Evolutionary conservation across 2,888 invertebrate genomes (phyloP), one percentile per base, ranked within the genome.

Genomic region (Catotricha subobsoleta): DNA sequence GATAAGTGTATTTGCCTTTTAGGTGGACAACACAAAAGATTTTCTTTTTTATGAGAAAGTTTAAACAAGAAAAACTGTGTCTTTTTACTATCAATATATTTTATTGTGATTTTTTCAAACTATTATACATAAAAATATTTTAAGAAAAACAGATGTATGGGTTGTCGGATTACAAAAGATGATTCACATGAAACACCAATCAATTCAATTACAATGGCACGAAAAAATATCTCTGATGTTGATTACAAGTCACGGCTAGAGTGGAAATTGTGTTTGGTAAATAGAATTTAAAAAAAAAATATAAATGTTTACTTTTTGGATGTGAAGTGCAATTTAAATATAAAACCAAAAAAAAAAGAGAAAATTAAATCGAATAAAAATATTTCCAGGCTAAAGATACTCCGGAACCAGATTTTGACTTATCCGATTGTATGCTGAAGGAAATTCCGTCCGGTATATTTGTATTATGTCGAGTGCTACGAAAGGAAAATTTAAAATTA

Each of bases 371-470:
- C 13, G 6, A 25, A 25, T 10, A 25, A 25, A 25, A 25, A 25
- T 8, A 16, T n/a, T 33, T 33, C 10, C 19, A 53, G 44, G 69
- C 69, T 13, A 66, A 65, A 50, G 86, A 86, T 62, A 79, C 76
- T 48, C 87, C 86, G 23, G 86, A 84, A 57, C 74, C 79, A 41
- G 68, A 74, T 45, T 86, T 82, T 60, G 86, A 87, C 60, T 59
- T 87, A 45, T 79, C 83, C 5, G 77, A 77, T 48, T 87, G 87
- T 60, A 73, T 75, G 54, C 62, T 87, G 43, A 71, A 71, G 50
- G 69, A 64, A 52, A 73, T 87, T 41, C 86, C 87, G 29, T 66
- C 75, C 44, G 82, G 83, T 45, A 76, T 83, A 42, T 87, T 74
- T 61, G 75, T 81, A 21, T 63, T 83, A 44, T 84, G 86, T 58